phyloP scores from a whole-genome alignment of 2,888 invertebrate species.

The Luffia ferchaultella region DNA sequence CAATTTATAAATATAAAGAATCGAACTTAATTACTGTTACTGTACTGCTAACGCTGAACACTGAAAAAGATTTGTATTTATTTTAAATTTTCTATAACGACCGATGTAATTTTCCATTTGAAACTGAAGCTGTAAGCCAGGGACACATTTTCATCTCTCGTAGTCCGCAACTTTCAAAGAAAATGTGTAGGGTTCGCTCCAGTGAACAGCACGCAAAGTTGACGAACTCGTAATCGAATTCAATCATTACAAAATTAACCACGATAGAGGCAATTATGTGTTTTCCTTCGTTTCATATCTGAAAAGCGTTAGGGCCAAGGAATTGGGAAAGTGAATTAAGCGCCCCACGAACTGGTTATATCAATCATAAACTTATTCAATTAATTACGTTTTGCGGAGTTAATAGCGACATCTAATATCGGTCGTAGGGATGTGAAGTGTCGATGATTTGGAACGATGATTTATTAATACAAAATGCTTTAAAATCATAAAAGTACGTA shows the following conservation, averaged over 20 bases:
- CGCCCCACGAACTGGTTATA: slow-evolving; percentile 65
- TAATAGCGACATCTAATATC: slow-evolving; percentile 60
- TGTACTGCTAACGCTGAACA: too few relatives aligned
- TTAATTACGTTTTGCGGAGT: slow-evolving; percentile 68
- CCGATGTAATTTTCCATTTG: too few relatives aligned
- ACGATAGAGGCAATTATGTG: slow-evolving; percentile 47
- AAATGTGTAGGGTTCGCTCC: background rate
- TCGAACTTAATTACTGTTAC: too few relatives aligned
- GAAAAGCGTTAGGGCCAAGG: slow-evolving; percentile 28
- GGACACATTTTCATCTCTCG: too few relatives aligned
- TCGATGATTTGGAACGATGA: background rate
- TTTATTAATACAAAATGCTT: background rate
- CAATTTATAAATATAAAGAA: too few relatives aligned
- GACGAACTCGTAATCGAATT: slow-evolving; percentile 36
- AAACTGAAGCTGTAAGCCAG: too few relatives aligned
- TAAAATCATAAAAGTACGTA: too few relatives aligned
- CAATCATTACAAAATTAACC: slow-evolving; percentile 44
- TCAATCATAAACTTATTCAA: slow-evolving; percentile 68
- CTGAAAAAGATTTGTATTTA: too few relatives aligned
- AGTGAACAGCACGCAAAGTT: background rate
- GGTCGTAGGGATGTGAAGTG: background rate
- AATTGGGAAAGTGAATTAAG: slow-evolving; percentile 66
- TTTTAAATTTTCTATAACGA: too few relatives aligned
- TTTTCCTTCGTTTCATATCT: slow-evolving; percentile 58
- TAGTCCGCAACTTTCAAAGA: background rate